Evolutionary conservation across 1,140 invertebrate species (phyloP), one percentile per base, ranked within the genome.

Genomic region (Trichoplusia ni): DNA sequence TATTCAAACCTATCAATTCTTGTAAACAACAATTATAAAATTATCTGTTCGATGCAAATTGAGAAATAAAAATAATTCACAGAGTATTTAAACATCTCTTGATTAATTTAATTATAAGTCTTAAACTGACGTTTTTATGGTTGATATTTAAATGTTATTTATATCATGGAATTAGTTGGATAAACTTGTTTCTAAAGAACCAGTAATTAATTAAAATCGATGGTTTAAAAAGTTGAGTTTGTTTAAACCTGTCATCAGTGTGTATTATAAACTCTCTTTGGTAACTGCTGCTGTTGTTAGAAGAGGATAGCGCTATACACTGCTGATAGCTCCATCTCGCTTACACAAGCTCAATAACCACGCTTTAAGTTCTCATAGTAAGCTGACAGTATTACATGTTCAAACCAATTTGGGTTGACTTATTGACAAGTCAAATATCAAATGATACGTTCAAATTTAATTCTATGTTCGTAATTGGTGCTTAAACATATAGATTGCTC

Each of bases 21-120:
- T n/a, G n/a, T n/a, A n/a, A n/a, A n/a, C n/a, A n/a, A 5, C 13
- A 18, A 40, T 27, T 25, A 38, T 19, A 25, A 19, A 35, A n/a
- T 6, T 2, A 53, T 37, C 21, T 37, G 37, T 53, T 9, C 4
- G 0, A 25, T 23, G 25, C 54, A 44, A 58, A 58, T 58, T 58
- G 37, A 58, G 54, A 58, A 58, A 42, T 58, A 58, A 42, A 29
- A 0, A 44, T 42, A 29, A 44, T 29, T 58, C 54, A 27, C 42
- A 27, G 14, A 42, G 16, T 19, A 58, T 29, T 29, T 42, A 42
- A 58, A 42, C 23, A 9, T 42, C 38, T 58, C 23, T 40, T 58
- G 14, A 58, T 44, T 58, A 44, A 58, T 58, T 58, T 58, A 58
- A 58, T 58, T 58, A 58, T 58, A 42, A 27, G n/a, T 38, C 33